Evolutionary conservation across 2,888 invertebrate genomes (phyloP).

Genomic region (Crepidodera aurea): DNA sequence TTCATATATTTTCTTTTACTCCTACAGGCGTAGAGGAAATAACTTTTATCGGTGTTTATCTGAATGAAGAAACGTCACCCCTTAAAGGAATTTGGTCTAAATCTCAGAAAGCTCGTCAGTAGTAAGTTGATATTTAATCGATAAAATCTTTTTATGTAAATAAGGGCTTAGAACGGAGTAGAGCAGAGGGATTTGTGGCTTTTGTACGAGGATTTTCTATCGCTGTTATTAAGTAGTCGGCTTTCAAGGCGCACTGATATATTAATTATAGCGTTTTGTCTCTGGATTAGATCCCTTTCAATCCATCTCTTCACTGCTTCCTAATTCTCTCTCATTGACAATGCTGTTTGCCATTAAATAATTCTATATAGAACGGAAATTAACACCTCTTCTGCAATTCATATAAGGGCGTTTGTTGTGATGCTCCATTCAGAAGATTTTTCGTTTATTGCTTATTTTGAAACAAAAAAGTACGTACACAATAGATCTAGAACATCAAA

Average conservation of each 20-base stretch:
- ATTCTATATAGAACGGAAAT: too few relatives aligned
- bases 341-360: neutral
- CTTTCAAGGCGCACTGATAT: constrained; percentile 36
- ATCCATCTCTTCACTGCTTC: constrained; percentile 9
- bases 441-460: too few relatives aligned
- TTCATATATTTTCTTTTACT: too few relatives aligned
- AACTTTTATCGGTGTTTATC: too few relatives aligned
- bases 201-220: constrained; percentile 39
- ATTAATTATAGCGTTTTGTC: constrained; percentile 43
- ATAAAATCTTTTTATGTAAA: constrained; percentile 43
- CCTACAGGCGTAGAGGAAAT: too few relatives aligned
- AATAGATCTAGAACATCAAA: too few relatives aligned
- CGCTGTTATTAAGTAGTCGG: constrained; percentile 41
- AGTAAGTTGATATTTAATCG: constrained; percentile 36
- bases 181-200: constrained; percentile 42
- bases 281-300: constrained; percentile 31
- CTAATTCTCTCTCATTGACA: constrained; percentile 5
- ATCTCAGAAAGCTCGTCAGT: constrained; percentile 18
- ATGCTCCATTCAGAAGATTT: too few relatives aligned
- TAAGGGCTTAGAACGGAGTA: constrained; percentile 39
- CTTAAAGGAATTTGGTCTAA: constrained; percentile 15
- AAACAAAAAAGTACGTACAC: too few relatives aligned
- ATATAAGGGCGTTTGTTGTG: neutral
- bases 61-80: constrained; percentile 3
- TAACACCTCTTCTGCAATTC: too few relatives aligned